Conservation (phyloP, 1,140 invertebrate species). For the Cydia fagiglandana region DNA sequence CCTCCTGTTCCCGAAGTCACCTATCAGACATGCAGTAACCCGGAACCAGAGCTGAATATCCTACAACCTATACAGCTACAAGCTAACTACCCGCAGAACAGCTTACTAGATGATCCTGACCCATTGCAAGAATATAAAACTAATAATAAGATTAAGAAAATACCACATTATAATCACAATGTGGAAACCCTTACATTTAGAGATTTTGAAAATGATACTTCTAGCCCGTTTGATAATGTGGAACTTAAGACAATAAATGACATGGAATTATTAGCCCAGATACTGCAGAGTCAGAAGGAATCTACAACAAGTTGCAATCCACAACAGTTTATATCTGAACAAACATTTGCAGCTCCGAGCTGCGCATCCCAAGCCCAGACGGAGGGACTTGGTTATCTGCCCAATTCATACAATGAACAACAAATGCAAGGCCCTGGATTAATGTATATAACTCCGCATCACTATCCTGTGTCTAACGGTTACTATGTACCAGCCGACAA, state of each 20-base stretch:
- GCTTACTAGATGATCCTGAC: constrained; percentile 74
- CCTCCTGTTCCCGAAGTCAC: constrained; percentile 42
- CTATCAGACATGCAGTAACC: constrained; percentile 43
- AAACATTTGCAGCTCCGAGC: constrained; percentile 50
- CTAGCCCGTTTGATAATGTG: constrained; percentile 94
- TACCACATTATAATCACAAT: constrained; percentile 63
- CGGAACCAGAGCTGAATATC: constrained; percentile 64
- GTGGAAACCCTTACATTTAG: constrained; percentile 82
- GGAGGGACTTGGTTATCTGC: constrained; percentile 60
- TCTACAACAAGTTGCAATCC: constrained; percentile 52
- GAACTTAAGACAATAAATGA: constrained; percentile 95
- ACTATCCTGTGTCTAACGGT: constrained; percentile 61
- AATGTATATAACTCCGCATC: constrained; percentile 60
- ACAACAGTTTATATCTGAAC: constrained; percentile 51
- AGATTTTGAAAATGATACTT: constrained; percentile 93
- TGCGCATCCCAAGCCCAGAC: constrained; percentile 66
- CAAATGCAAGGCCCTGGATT: constrained; percentile 56
- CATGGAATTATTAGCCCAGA: constrained; percentile 90
- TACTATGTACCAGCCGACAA: constrained; percentile 61
- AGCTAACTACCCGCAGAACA: constrained; percentile 58
- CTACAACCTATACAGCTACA: constrained; percentile 67
- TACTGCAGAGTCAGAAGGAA: constrained; percentile 72
- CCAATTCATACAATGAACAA: constrained; percentile 62
- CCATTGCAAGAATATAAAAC: constrained; percentile 67
- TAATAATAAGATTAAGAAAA: constrained; percentile 59